Evolutionary conservation across 2,113 vertebrate genomes (phyloP), one percentile per base, ranked within the genome.

Genomic region (Tachysurus fulvidraco): DNA sequence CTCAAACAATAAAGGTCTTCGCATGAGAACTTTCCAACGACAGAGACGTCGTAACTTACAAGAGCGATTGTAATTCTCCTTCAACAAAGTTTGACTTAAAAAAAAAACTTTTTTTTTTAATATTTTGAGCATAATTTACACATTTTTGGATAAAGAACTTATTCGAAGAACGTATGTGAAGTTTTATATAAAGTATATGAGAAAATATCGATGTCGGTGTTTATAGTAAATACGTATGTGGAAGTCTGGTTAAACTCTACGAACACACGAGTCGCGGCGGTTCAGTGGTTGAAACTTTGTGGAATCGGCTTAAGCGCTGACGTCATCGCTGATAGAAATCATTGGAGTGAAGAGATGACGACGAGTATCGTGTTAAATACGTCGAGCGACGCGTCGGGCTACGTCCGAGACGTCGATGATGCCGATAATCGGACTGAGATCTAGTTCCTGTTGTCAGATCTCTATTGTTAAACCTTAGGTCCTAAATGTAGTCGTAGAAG

Each of bases 11-110:
- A 7, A 36, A 30, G 2, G 28, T 30, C 14, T 17, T 36, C 30
- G 13, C 1, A 71, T 36, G 2, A 41, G 30, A 71, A 16, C 86
- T 83, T 89, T 88, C 86, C 86, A 62, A 14, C 10, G 36, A 30
- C 6, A 69, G 28, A 69, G 65, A 64, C 8, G 12, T n/a, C n/a
- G 62, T 28, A 64, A 12, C n/a, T 50, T n/a, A 64, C 23, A 23
- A 59, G 21, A 59, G 4, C 54, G 13, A 4, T 17, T 57, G 55
- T 14, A 57, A 7, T 9, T 50, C 46, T 50, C 46, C 46, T 50
- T 50, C 57, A 59, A 59, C 19, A 59, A 59, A 59, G n/a, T 67
- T 67, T 36, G 1, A 36, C 36, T 36, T 36, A 36, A 36, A 36
- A 36, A 36, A 36, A 36, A 36, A 36, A 36, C n/a, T n/a, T n/a